These are phyloP conservation scores for Myiopsitta monachus DNA, from an alignment of 2,113 vertebrate genomes.

Conservation along the genomic window DNA sequence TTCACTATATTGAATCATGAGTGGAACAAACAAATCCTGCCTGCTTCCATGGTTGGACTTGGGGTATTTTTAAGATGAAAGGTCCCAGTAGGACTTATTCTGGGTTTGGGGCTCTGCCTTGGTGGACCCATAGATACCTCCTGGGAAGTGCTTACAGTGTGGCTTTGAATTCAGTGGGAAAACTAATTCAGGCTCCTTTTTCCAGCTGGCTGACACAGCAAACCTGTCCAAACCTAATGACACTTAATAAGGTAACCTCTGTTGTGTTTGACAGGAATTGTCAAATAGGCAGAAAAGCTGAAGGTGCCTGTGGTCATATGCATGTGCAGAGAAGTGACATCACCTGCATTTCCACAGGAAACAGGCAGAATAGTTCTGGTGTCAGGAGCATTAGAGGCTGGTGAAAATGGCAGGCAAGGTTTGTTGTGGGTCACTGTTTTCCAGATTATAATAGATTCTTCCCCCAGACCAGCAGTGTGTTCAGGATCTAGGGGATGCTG, in stretches of 20 bases:
- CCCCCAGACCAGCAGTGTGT: background rate
- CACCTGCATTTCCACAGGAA: background rate
- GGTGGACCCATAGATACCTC: fast-evolving
- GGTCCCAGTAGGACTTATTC: fast-evolving
- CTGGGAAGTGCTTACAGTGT: fast-evolving
- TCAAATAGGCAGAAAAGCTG: fast-evolving
- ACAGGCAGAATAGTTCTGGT: fast-evolving
- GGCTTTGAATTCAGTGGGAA: background rate
- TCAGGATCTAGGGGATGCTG: background rate
- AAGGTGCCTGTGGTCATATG: fast-evolving
- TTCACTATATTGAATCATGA: fast-evolving
- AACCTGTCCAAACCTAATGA: fast-evolving
- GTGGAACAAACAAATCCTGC: background rate
- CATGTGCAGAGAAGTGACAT: fast-evolving
- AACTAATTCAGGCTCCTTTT: background rate
- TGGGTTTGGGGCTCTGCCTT: background rate
- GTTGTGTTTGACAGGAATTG: fast-evolving
- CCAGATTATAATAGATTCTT: background rate
- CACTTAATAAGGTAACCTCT: fast-evolving
- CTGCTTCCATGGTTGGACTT: fast-evolving
- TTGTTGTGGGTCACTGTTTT: fast-evolving
- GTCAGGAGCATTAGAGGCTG: background rate
- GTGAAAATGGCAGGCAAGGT: background rate
- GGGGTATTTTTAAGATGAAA: background rate
- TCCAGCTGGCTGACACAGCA: background rate